Base-by-base conservation (phyloP, 2,888 invertebrate genomes). In the Brachylomia viminalis region DNA sequence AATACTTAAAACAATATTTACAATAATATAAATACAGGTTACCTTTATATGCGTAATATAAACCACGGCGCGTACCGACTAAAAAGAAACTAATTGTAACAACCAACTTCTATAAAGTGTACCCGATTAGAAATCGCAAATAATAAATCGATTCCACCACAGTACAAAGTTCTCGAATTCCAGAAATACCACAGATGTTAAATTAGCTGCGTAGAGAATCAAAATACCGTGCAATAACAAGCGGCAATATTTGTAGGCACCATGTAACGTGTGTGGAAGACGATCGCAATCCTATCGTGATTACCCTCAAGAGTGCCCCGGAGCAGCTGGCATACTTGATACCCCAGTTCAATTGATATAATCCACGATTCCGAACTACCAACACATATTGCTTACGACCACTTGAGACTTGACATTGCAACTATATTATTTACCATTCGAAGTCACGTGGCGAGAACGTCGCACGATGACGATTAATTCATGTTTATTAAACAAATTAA, bases 401-500 rank as follows among this genome's bases (percentile, higher is more conserved):
- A 95, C 93, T 95, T 94, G 91, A 92, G 88, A 91, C 92, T 92
- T 93, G 94, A 93, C 94, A 95, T 93, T 92, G 91, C 88, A 86
- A 88, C 90, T 85, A 92, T 93, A 93, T 92, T 91, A 94, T 92
- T 92, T 93, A 93, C 91, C 89, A 91, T 91, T 88, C 85, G 49
- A 72, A 86, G 88, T 95, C 95, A 95, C 95, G 94, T 94, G 95
- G 90, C 88, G 64, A 72, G 82, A 86, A 86, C 88, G 89, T 87
- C 88, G 87, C 84, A 86, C 86, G 81, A 83, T 82, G 84, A 89
- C 91, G 88, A 94, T 93, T 95, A 95, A 95, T 95, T 95, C 94
- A 93, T 94, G 93, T 95, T 95, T 95, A 95, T 95, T 94, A 95
- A 93, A 95, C 94, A 94, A 94, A 95, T 95, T 94, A 95, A 94